Evolutionary conservation across 2,113 vertebrate genomes (phyloP).

Genomic region (Phrynocephalus versicolor): DNA sequence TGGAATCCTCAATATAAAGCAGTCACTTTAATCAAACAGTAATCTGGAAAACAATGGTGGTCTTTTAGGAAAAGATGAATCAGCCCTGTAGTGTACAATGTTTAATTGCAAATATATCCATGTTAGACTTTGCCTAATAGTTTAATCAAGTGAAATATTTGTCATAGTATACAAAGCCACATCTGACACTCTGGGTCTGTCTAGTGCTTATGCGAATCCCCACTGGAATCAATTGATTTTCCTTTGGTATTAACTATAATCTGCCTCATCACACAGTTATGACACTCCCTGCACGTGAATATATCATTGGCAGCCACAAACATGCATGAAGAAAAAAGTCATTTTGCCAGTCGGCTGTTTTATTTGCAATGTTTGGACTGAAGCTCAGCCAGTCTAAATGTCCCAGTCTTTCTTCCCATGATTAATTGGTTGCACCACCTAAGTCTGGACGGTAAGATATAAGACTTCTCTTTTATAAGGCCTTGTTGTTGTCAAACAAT

Average conservation of each 20-base stretch:
- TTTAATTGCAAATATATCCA: conserved; percentile 46
- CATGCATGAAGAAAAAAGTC: conserved; percentile 5
- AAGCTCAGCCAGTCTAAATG: conserved; percentile 18
- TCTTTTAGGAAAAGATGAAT: conserved; percentile 15
- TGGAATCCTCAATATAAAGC: conserved; percentile 49
- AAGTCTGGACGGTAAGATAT: not conserved
- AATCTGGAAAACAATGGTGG: conserved; percentile 55
- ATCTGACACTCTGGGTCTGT: conserved; percentile 25
- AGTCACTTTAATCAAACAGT: conserved; percentile 65
- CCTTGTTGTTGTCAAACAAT: not conserved
- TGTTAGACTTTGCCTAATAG: not conserved
- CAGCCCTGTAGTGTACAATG: not conserved
- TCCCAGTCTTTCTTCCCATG: not conserved
- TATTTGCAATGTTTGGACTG: conserved; percentile 7
- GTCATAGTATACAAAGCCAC: conserved; percentile 26
- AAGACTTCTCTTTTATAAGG: not conserved
- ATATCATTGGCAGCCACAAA: conserved; percentile 3
- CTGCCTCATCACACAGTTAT: conserved; percentile 53
- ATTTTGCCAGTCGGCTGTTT: conserved; percentile 31
- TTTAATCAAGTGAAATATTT: conserved; percentile 40
- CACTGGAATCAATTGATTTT: conserved; percentile 22
- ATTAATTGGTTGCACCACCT: conserved; percentile 21
- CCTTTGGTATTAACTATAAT: conserved; percentile 22
- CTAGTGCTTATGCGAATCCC: conserved; percentile 31
- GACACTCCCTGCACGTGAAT: conserved; percentile 22